Evolutionary conservation across 2,888 invertebrate genomes (phyloP), one percentile per base, ranked within the genome.

Genomic region (Tinea pellionella): DNA sequence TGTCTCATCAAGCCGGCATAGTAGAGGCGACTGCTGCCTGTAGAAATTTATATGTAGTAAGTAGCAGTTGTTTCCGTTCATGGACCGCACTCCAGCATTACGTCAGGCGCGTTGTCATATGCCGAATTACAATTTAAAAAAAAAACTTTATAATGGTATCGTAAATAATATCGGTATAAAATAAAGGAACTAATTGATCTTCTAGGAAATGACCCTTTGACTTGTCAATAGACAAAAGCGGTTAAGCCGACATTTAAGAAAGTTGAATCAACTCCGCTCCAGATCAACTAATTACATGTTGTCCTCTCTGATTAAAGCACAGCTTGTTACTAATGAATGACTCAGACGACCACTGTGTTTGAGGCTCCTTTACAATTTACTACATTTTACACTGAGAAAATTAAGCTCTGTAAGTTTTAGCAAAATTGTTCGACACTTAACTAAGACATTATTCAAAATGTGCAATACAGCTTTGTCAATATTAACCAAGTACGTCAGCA

Each of bases 271-370:
- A 71, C 68, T 65, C 66, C 68, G 70, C 71, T 73, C 72, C 67
- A 71, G 74, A 76, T 79, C 81, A 70, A 73, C 79, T 84, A 85
- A 87, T 86, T 85, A 83, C 78, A 73, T 77, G 80, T 80, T 81
- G 77, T 82, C 84, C 78, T 67, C 78, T 71, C 77, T 86, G 85
- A 85, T 87, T 86, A 86, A 87, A 87, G 86, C 87, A 80, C 87
- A 87, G 87, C 85, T 86, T 87, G 86, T 72, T 72, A 75, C 83
- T 87, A 86, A 87, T 87, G 79, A 87, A 82, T 87, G 86, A 87
- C 68, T 86, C 87, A 85, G 67, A 63, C 64, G 56, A 32, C 30
- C 37, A 51, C 16, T 41, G 58, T 15, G 60, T 16, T 15, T 32
- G 9, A 13, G 47, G 59, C 56, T 41, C 37, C 19, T 58, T 59